Conservation (phyloP, 2,113 vertebrate genomes). For the Cinclus cinclus region DNA sequence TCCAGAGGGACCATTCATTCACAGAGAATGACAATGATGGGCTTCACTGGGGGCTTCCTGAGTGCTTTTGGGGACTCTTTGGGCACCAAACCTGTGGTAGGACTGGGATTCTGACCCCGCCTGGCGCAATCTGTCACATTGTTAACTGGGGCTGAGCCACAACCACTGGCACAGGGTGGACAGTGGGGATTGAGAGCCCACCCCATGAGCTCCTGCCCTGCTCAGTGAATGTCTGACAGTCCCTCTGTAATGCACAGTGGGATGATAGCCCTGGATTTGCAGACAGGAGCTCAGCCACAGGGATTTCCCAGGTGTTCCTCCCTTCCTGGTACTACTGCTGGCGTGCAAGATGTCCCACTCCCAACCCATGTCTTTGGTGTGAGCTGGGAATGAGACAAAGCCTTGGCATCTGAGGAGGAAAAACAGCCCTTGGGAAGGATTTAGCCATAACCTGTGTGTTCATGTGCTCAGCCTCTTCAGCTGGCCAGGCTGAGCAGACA, state of each 20-base stretch:
- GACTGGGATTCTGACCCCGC: not conserved
- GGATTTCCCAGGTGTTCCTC: not conserved
- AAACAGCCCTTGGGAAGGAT: not conserved
- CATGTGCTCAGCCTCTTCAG: not conserved
- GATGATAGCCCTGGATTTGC: not conserved
- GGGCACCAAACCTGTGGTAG: not conserved
- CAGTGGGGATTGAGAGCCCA: not conserved
- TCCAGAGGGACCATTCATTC: not conserved
- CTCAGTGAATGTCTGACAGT: not conserved
- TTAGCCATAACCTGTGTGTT: not conserved
- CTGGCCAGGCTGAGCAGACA: not conserved
- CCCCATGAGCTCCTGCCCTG: not conserved
- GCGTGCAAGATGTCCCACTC: not conserved
- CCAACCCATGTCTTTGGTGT: fast-evolving
- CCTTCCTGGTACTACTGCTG: not conserved
- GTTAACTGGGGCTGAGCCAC: not conserved
- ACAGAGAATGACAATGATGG: not conserved
- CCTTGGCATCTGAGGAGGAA: not conserved
- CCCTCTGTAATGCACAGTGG: not conserved
- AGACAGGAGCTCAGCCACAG: not conserved
- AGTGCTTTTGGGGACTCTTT: not conserved
- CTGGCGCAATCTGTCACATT: not conserved
- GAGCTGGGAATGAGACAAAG: not conserved
- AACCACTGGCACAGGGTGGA: not conserved
- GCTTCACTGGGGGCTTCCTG: not conserved